These are phyloP conservation scores for Odobenus rosmarus DNA, from an alignment of 2,113 vertebrate genomes.

Conservation along the genomic window DNA sequence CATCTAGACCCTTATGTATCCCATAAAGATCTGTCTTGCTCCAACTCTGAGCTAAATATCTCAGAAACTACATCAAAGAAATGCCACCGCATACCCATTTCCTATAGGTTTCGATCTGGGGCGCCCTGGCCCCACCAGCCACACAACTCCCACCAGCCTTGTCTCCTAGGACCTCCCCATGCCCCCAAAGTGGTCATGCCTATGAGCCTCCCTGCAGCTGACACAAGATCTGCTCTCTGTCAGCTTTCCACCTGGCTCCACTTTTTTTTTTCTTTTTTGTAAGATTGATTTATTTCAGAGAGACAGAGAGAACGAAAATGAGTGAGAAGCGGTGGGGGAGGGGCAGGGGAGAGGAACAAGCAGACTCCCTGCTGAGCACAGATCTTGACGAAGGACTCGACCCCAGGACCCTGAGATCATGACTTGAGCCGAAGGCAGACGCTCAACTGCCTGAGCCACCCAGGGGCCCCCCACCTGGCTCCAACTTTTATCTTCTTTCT, in stretches of 20 bases:
- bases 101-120: background rate
- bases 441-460: background rate
- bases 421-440: background rate
- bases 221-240: background rate
- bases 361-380: background rate
- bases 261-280: background rate
- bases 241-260: background rate
- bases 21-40: background rate
- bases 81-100: background rate
- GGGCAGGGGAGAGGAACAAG: background rate
- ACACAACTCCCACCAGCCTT: background rate
- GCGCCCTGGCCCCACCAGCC: background rate
- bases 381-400: background rate
- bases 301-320: background rate
- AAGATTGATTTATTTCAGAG: background rate
- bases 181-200: background rate
- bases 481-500: background rate
- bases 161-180: background rate
- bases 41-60: background rate
- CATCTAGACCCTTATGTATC: accelerated
- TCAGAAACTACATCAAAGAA: background rate
- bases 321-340: background rate
- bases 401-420: background rate
- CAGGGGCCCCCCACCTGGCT: background rate
- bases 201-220: background rate